phyloP scores from a whole-genome alignment of 1,140 invertebrate genomes.

The Latrodectus geometricus region DNA sequence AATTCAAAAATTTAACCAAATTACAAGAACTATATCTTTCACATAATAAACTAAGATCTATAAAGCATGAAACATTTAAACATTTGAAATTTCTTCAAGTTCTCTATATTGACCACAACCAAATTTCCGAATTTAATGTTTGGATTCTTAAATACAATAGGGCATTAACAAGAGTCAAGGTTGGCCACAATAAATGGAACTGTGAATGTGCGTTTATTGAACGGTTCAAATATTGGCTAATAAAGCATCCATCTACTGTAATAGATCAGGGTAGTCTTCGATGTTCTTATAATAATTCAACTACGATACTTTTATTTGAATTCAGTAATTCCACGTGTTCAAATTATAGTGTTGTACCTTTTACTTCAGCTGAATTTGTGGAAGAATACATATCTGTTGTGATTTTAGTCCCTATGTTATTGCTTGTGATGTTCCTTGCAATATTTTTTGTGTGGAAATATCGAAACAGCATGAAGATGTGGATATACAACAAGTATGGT shows the following conservation, averaged over 20 bases:
- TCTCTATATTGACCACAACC: constrained; percentile 86
- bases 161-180: constrained; percentile 78
- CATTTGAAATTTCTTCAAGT: constrained; percentile 83
- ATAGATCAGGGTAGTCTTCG: constrained; percentile 28
- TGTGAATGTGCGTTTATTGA: constrained; percentile 91
- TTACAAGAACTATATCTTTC: constrained; percentile 88
- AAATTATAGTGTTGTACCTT: constrained; percentile 73
- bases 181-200: constrained; percentile 87
- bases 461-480: constrained; percentile 73
- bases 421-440: constrained; percentile 67
- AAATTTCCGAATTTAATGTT: constrained; percentile 82
- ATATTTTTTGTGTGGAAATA: constrained; percentile 83
- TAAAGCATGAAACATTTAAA: constrained; percentile 85
- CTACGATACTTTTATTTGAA: constrained; percentile 66
- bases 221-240: constrained; percentile 83
- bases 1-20: constrained; percentile 86
- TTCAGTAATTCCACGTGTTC: constrained; percentile 66
- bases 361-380: constrained; percentile 61
- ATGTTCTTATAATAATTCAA: constrained; percentile 75
- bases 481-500: constrained; percentile 70
- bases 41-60: constrained; percentile 83
- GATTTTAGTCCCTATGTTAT: constrained; percentile 63
- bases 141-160: constrained; percentile 84
- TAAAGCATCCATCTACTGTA: constrained; percentile 2
- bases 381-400: constrained; percentile 77